A percentile compares a stretch with the other conserved stretches of the same genome.
Evolutionary conservation across 1,140 invertebrate genomes (phyloP).

Genomic region (Antheraea pernyi): DNA sequence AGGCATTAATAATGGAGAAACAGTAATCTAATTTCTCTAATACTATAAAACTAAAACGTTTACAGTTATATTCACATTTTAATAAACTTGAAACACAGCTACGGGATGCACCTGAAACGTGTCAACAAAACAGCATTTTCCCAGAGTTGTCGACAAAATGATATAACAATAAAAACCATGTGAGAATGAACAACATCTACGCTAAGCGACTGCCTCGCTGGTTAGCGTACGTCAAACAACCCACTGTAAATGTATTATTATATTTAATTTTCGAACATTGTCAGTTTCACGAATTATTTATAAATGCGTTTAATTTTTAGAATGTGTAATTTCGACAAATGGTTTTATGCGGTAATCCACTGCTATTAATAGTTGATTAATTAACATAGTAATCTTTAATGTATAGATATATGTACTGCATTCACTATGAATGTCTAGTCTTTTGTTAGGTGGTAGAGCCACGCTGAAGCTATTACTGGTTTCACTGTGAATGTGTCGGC

Average conservation of each 20-base stretch:
- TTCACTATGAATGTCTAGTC: no score
- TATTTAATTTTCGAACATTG: neutral
- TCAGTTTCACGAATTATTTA: neutral
- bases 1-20: no score
- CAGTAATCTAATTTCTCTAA: no score
- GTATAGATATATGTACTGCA: no score
- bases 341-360: no score
- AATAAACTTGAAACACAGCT: constrained; percentile 23
- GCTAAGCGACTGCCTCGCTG: constrained; percentile 12
- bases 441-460: no score
- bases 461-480: no score
- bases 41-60: constrained; percentile 16
- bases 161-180: constrained; percentile 28
- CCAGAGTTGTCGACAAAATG: constrained; percentile 24
- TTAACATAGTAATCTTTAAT: no score
- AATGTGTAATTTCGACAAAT: neutral
- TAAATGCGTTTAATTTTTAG: neutral
- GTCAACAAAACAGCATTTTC: constrained; percentile 27
- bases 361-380: no score
- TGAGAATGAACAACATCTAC: constrained; percentile 21
- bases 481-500: no score
- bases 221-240: constrained; percentile 15
- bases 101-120: constrained; percentile 28
- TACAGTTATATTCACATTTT: constrained; percentile 14
- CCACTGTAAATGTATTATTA: neutral